Evolutionary conservation across 2,888 invertebrate genomes (phyloP).

Genomic region (Xylophagus ater): DNA sequence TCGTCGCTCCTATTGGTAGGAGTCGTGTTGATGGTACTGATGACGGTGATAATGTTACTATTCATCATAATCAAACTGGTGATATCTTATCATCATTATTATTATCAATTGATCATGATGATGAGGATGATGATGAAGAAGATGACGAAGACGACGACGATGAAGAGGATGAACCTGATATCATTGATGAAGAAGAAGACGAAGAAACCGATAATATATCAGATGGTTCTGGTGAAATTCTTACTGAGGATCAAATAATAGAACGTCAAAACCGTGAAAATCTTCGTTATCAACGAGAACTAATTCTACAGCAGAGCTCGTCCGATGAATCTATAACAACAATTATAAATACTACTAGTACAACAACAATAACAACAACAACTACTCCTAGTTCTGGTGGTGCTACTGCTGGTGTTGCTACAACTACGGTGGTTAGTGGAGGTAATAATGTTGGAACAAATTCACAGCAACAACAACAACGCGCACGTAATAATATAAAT

Average conservation of each 20-base stretch:
- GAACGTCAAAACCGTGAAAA: no score
- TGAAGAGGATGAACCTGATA: conserved; percentile 13
- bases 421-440: neutral
- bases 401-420: no score
- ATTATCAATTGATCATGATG: neutral
- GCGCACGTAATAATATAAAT: neutral
- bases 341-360: neutral
- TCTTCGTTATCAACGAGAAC: no score
- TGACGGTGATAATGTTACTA: no score
- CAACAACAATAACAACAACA: neutral
- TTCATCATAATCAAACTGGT: neutral
- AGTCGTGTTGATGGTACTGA: conserved; percentile 7
- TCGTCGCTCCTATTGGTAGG: no score
- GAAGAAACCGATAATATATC: conserved; percentile 11
- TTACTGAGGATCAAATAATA: no score
- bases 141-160: conserved; percentile 13
- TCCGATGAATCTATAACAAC: neutral
- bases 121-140: conserved; percentile 9
- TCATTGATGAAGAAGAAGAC: conserved; percentile 13
- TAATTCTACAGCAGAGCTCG: neutral
- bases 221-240: conserved; percentile 13
- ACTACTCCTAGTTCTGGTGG: no score
- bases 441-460: no score
- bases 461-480: neutral
- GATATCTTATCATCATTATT: neutral